phyloP scores from a whole-genome alignment of 2,113 vertebrate genomes.

The Cottus gobio region DNA sequence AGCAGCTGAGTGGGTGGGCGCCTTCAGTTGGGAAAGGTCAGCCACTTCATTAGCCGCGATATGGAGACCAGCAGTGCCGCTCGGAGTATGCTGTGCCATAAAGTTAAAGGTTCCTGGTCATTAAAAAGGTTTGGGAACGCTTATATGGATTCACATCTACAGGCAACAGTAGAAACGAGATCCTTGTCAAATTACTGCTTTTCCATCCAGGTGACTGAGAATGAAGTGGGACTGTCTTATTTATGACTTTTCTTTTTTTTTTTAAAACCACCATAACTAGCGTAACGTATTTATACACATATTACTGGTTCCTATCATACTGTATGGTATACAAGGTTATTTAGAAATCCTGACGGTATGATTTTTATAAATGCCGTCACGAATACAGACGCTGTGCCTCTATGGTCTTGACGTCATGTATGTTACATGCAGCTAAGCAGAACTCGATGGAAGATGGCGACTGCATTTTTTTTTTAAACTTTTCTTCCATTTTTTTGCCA shows the following conservation, averaged over 20 bases:
- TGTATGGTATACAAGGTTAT: neutral
- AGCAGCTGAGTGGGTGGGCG: constrained; percentile 59
- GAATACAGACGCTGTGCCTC: neutral
- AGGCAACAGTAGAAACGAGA: neutral
- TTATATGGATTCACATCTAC: constrained; percentile 3
- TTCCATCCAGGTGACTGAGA: neutral
- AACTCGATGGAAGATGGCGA: neutral
- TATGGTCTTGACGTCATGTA: neutral
- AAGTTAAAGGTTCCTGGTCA: constrained; percentile 1
- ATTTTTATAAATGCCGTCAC: neutral
- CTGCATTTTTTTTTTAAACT: neutral
- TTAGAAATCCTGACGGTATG: neutral
- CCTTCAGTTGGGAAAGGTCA: constrained; percentile 59
- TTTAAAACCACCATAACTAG: neutral
- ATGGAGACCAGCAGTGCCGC: constrained; percentile 19
- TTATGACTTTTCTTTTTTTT: neutral
- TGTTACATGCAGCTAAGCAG: neutral
- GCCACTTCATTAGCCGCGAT: constrained; percentile 53
- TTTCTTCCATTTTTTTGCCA: neutral
- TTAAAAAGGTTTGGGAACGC: neutral
- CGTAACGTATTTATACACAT: neutral
- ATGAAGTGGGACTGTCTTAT: neutral
- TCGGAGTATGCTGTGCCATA: neutral
- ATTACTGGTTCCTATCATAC: neutral
- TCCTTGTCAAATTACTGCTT: neutral